Evolutionary conservation across 2,113 vertebrate species (phyloP), one percentile per base, ranked within the genome.

Genomic region (Sprattus sprattus): DNA sequence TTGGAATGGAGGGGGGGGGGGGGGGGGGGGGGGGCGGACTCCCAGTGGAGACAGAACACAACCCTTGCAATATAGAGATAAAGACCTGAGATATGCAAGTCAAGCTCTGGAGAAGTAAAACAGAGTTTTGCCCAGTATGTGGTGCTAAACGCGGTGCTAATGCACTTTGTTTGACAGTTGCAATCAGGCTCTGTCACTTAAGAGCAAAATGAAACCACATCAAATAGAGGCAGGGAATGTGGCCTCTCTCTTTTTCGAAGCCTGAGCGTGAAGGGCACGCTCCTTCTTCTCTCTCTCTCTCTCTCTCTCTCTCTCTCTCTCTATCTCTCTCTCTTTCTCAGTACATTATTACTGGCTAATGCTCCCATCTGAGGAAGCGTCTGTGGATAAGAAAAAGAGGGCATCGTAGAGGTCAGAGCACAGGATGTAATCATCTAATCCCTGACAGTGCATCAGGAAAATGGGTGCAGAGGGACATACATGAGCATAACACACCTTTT

Each of bases 361-460:
- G 71, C 32, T 44, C 10, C 71, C 71, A 78, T 78, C 71, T 44
- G 71, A 78, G 71, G 32, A 32, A 15, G 39, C 39, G 32, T 39
- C 11, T 16, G 28, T 11, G 13, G 25, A 78, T 78, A 32, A 78
- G 28, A 78, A 39, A 78, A 4, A 78, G 3, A 78, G 71, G 71
- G 71, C 71, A 78, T 2, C 10, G 32, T 2, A 5, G 71, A 39
- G 71, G 71, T 78, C 71, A 78, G 28, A 78, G 71, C 13, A 11
- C 28, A 78, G 71, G 71, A 78, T 78, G 71, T 78, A 78, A 16
- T 32, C 64, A 71, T 71, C 64, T 71, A 71, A 71, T 71, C 64
- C 64, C 64, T 25, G 13, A 78, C 71, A 39, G 71, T 32, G 71
- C 71, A 78, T 78, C 32, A 28, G 28, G 4, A 28, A 13, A 78